These are phyloP conservation scores for Galeruca laticollis DNA, from an alignment of 2,888 invertebrate species.

Conservation along the genomic window DNA sequence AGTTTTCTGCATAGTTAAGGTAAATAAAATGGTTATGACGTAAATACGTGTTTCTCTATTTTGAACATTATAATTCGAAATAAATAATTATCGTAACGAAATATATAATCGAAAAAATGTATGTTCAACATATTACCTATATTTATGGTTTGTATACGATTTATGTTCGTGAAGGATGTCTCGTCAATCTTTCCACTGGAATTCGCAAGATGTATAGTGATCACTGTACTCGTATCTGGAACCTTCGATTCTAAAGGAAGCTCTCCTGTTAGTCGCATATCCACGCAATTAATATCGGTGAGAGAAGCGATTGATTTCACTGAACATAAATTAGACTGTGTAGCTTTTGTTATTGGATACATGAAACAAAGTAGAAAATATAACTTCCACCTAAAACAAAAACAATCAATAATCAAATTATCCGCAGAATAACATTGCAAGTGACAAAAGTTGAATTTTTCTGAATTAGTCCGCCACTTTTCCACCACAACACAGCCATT, in stretches of 20 bases:
- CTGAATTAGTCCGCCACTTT: too few relatives aligned
- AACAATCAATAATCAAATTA: too few relatives aligned
- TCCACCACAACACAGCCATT: too few relatives aligned
- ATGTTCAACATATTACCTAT: conserved; percentile 11
- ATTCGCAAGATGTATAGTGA: not conserved
- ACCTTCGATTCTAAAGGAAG: not conserved
- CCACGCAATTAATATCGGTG: not conserved
- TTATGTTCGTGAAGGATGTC: not conserved
- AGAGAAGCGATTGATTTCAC: not conserved
- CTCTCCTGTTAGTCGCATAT: not conserved
- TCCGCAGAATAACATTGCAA: too few relatives aligned
- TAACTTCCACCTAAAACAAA: not conserved
- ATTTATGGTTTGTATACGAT: not conserved
- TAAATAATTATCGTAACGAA: too few relatives aligned
- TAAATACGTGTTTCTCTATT: too few relatives aligned
- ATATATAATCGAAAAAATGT: too few relatives aligned
- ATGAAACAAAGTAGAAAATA: not conserved
- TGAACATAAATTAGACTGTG: not conserved
- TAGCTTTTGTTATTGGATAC: not conserved
- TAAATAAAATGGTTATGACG: too few relatives aligned
- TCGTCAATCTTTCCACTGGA: conserved; percentile 11
- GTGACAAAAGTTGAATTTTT: too few relatives aligned
- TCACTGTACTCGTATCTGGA: not conserved
- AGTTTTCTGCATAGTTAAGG: too few relatives aligned
- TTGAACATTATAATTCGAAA: too few relatives aligned